Evolutionary conservation across 1,140 invertebrate species (phyloP).

Genomic region (Plodia interpunctella): DNA sequence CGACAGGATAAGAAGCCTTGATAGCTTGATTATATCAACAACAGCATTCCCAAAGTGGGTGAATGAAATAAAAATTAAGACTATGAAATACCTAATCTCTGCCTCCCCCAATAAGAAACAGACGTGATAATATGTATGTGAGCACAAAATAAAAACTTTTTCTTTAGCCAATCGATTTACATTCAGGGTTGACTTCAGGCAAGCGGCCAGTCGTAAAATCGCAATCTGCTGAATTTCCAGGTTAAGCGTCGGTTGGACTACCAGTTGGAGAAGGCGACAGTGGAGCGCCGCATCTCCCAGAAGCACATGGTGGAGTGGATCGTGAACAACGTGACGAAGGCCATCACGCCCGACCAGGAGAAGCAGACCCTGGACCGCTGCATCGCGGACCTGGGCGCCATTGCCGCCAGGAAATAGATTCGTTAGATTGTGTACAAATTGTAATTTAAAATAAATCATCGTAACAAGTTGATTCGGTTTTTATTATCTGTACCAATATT

Average conservation of each 20-base stretch:
- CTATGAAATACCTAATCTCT: no score
- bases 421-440: conserved; percentile 19
- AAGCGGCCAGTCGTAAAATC: no score
- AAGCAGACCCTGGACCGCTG: conserved; percentile 93
- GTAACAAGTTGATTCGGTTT: background rate
- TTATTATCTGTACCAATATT: no score
- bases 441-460: conserved; percentile 25
- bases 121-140: no score
- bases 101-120: no score
- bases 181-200: no score
- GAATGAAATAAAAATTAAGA: no score
- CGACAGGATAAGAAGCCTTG: no score
- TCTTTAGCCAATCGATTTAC: background rate
- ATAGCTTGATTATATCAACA: no score
- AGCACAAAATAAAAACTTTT: no score
- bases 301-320: conserved; percentile 97
- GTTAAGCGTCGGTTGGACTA: conserved; percentile 94
- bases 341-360: conserved; percentile 95
- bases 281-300: conserved; percentile 90
- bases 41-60: no score
- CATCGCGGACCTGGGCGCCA: conserved; percentile 89
- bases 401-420: conserved; percentile 75
- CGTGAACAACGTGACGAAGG: conserved; percentile 87
- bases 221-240: conserved; percentile 29
- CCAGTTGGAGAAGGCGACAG: conserved; percentile 88